phyloP scores from a whole-genome alignment of 1,140 invertebrate genomes.

The Melitaea cinxia region DNA sequence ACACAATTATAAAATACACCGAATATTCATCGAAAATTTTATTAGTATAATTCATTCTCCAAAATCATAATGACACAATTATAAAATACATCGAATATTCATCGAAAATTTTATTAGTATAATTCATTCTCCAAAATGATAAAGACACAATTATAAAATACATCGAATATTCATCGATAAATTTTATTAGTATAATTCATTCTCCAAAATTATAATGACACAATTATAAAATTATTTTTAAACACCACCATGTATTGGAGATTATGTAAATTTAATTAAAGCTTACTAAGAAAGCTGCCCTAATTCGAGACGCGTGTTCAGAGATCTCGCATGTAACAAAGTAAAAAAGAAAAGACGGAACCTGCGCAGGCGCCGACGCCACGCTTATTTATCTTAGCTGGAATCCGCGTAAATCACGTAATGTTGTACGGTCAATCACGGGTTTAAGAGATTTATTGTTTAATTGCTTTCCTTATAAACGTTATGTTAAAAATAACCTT shows the following conservation, averaged over 20 bases:
- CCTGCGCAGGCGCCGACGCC: slow-evolving; percentile 42
- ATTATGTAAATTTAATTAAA: slow-evolving; percentile 26
- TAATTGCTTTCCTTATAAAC: slow-evolving; percentile 1
- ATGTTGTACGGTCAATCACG: slow-evolving; percentile 28
- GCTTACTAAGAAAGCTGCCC: slow-evolving; percentile 26
- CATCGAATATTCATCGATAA: too few relatives aligned
- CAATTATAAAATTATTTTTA: neutral
- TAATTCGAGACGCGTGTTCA: slow-evolving; percentile 27
- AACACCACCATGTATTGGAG: neutral
- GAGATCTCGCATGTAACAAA: slow-evolving; percentile 24
- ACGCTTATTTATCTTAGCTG: slow-evolving; percentile 34
- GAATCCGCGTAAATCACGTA: slow-evolving; percentile 31
- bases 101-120: too few relatives aligned
- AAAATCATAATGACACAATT: too few relatives aligned
- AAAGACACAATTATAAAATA: too few relatives aligned
- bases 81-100: too few relatives aligned
- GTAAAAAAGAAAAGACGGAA: slow-evolving; percentile 38
- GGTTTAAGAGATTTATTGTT: slow-evolving; percentile 25
- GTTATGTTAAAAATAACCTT: neutral
- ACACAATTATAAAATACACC: too few relatives aligned
- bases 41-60: too few relatives aligned
- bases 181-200: too few relatives aligned
- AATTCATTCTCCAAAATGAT: too few relatives aligned
- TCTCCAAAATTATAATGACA: too few relatives aligned
- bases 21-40: too few relatives aligned